Conservation (phyloP, 2,888 invertebrate species). For the Seladonia tumulorum region DNA sequence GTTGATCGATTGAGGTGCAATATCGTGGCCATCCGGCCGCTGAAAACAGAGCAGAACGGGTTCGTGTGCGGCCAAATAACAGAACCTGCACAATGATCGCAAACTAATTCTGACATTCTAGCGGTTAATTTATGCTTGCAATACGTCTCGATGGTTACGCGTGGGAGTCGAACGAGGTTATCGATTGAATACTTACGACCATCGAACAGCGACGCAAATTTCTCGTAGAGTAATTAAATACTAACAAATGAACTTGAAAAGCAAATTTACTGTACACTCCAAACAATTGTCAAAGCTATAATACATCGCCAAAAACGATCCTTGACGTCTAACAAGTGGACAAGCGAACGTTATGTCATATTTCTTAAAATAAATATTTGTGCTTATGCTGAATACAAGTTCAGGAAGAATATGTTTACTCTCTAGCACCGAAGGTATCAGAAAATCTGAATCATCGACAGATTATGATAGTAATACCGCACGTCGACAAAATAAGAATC, state of each 20-base stretch:
- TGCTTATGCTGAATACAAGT: no score
- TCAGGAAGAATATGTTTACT: no score
- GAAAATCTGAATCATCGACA: no score
- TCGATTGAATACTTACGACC: slow-evolving; percentile 5
- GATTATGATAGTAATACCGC: no score
- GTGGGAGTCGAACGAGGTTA: neutral
- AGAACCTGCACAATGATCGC: slow-evolving; percentile 34
- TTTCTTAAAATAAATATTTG: no score
- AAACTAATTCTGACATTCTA: slow-evolving; percentile 52
- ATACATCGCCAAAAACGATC: no score
- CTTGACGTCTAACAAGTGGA: no score
- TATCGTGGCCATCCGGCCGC: slow-evolving; percentile 22
- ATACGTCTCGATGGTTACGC: slow-evolving; percentile 29
- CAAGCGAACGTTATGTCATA: no score
- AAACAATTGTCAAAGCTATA: no score
- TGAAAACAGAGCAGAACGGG: slow-evolving; percentile 18
- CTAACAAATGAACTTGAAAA: neutral
- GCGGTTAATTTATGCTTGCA: slow-evolving; percentile 58
- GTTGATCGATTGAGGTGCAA: slow-evolving; percentile 47
- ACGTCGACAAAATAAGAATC: no score
- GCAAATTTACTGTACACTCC: no score
- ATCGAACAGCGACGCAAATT: neutral
- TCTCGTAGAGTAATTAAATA: neutral
- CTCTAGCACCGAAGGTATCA: no score
- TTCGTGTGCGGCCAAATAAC: slow-evolving; percentile 45